Evolutionary conservation across 2,113 vertebrate genomes (phyloP), one percentile per base, ranked within the genome.

Genomic region (Daphoenositta chrysoptera): DNA sequence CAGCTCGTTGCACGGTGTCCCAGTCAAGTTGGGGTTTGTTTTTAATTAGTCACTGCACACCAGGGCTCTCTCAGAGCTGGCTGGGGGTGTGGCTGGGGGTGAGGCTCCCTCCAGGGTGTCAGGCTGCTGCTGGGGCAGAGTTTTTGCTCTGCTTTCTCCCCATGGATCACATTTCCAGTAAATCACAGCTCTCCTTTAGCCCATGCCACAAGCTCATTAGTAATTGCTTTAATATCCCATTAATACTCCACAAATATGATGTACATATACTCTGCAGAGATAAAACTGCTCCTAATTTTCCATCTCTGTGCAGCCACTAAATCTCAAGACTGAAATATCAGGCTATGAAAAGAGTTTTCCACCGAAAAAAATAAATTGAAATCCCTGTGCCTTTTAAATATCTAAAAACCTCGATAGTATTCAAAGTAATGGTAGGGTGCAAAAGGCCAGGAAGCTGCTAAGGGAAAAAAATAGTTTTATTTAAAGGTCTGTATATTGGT

Each of bases 1-100:
- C 93, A 96, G 58, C 9, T 73, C 33, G 2, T 48, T 3, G 8
- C 40, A 3, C 28, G 2, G 45, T 42, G 75, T n/a, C 69, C 66
- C 88, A 88, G 87, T 89, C 93, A 96, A 89, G 93, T 58, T 83
- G 79, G 68, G 82, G 15, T 96, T 96, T 95, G 95, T 90, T 86
- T 82, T 86, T 66, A 47, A 86, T 96, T 96, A 95, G 71, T 92
- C 93, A 86, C 44, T 40, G 76, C 44, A 7, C 87, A 73, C 11
- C 10, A 1, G 35, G 21, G 66, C 87, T 85, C 66, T 76, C 80
- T 56, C 89, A 44, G 27, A 47, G 87, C 75, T 42, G 26, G 15
- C 28, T 4, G 73, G 64, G 90, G 95, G 64, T 92, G 93, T 92
- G 94, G 85, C 47, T 6, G 6, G 26, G 75, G 71, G 47, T 66